A percentile compares a stretch with the other conserved stretches of the same genome.
Conservation (phyloP, 2,797 vertebrate species). For the Morus bassanus region DNA sequence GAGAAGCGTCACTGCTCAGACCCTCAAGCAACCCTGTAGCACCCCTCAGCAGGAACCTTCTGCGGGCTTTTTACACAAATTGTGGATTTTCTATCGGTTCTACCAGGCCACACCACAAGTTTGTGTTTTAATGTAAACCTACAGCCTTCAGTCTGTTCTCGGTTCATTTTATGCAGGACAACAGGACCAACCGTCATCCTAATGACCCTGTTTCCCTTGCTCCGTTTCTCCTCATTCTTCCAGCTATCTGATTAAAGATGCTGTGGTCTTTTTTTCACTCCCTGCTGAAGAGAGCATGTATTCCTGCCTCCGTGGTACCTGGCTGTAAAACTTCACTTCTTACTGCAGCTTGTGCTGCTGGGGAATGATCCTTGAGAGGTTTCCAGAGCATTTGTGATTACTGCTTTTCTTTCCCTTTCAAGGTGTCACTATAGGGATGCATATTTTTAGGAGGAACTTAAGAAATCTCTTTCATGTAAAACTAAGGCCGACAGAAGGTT, state of each 20-base stretch:
- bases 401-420: background rate
- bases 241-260: background rate
- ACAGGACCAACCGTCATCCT: background rate
- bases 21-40: background rate
- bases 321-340: background rate
- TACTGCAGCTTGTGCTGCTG: background rate
- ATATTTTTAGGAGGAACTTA: conserved; percentile 12
- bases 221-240: background rate
- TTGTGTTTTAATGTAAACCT: background rate
- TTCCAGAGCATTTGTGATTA: background rate
- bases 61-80: background rate
- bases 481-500: background rate
- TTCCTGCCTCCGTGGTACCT: background rate
- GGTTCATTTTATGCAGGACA: background rate
- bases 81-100: background rate
- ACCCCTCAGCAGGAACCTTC: background rate
- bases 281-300: background rate
- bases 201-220: background rate
- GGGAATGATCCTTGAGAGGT: background rate
- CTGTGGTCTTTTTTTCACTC: background rate
- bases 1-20: background rate
- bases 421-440: background rate
- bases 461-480: conserved; percentile 51
- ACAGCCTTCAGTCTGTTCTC: background rate
- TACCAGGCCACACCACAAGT: background rate